Evolutionary conservation across 1,140 invertebrate species (phyloP).

Genomic region (Aradophagus sp.): DNA sequence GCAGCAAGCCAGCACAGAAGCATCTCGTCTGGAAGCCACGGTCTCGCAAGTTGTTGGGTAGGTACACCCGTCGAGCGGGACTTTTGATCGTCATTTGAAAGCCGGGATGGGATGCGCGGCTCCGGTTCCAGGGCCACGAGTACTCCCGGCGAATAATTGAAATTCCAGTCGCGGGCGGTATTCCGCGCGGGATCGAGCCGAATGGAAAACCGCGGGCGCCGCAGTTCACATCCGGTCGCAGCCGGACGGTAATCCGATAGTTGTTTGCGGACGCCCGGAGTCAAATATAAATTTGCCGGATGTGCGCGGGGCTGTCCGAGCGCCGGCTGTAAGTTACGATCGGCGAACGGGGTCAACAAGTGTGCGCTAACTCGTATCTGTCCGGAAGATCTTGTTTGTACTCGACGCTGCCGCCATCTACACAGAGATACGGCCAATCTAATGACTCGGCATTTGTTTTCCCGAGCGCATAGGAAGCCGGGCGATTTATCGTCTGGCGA

Average conservation of each 20-base stretch:
- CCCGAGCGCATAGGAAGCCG: conserved; percentile 24
- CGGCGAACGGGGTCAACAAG: conserved; percentile 67
- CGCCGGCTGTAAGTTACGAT: conserved; percentile 64
- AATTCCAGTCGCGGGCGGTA: conserved; percentile 27
- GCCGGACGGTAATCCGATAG: conserved; percentile 44
- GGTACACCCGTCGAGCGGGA: too few relatives aligned
- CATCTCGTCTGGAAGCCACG: too few relatives aligned
- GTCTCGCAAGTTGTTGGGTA: too few relatives aligned
- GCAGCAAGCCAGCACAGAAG: too few relatives aligned
- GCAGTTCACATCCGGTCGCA: conserved; percentile 46
- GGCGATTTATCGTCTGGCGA: conserved; percentile 32
- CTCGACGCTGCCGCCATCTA: conserved; percentile 54
- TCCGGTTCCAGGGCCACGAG: conserved; percentile 9
- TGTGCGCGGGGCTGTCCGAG: conserved; percentile 45
- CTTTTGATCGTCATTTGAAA: too few relatives aligned
- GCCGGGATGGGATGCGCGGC: too few relatives aligned
- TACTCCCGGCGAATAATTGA: conserved; percentile 50
- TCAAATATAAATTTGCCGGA: conserved; percentile 57
- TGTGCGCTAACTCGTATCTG: conserved; percentile 68
- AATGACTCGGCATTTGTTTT: conserved; percentile 52
- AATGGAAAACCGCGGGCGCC: conserved; percentile 47
- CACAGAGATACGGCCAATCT: conserved; percentile 65
- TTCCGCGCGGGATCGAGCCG: conserved; percentile 37
- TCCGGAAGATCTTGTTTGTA: conserved; percentile 60
- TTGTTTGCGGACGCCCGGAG: conserved; percentile 41